Evolutionary conservation across 2,888 invertebrate species (phyloP), one percentile per base, ranked within the genome.

Genomic region (Hypselothyrea guttata): DNA sequence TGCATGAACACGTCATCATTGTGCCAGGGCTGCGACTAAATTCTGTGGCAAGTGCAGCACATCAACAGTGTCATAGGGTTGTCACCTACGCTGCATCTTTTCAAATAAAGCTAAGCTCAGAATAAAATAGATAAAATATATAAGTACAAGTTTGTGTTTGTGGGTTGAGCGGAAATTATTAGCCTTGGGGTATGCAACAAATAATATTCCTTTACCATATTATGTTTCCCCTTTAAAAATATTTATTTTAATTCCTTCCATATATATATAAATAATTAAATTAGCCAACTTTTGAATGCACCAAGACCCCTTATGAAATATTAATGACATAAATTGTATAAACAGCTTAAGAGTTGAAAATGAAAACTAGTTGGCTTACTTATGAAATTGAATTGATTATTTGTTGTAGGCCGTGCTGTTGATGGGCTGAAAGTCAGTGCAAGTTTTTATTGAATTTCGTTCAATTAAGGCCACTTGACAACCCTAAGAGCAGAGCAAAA

Each of bases 1-100:
- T 74, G 81, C 84, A 74, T 69, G 84, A 65, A 81, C 86, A 81
- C 84, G 84, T 85, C 81, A 81, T 85, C 69, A 35, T 15, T 18
- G 33, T 22, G 8, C 42, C 7, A 8, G 28, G 54, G 13, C 37
- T 33, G 65, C 37, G 35, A 33, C 37, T 45, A 45, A 57, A 45
- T 48, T 30, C 22, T 34, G 30, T 34, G 53, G 38, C 18, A 9
- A 22, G 1, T 5, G 28, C 28, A 65, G 22, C 34, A 48, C 33
- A 34, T 52, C 33, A 70, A 46, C 58, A 37, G 11, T 41, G 22
- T 27, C 18, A 16, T 70, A 76, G 76, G 59, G 76, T 74, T 75
- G 75, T 59, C 75, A 45, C n/a, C n/a, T n/a, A n/a, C n/a, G n/a
- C n/a, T n/a, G n/a, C n/a, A n/a, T n/a, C n/a, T n/a, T n/a, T n/a